These are phyloP conservation scores for Camponotus pennsylvanicus DNA, from an alignment of 1,140 invertebrate genomes.

Conservation along the genomic window DNA sequence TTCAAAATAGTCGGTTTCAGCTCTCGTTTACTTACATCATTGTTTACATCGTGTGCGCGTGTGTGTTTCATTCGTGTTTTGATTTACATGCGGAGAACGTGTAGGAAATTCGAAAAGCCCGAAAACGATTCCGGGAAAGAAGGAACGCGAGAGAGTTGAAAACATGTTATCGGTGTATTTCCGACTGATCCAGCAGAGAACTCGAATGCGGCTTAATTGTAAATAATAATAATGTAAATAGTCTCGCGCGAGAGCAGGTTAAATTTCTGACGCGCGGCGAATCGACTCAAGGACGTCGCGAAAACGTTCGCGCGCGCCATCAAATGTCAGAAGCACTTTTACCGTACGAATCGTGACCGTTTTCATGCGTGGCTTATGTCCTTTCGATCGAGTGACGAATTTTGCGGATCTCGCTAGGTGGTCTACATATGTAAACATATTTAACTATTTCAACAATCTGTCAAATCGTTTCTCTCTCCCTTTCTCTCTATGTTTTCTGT, in stretches of 20 bases:
- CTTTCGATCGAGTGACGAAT: neutral
- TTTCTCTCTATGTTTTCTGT: neutral
- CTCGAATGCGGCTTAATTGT: slow-evolving; percentile 2
- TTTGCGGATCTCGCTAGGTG: neutral
- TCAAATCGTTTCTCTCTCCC: no score
- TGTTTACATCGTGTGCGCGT: neutral
- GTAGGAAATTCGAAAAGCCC: neutral
- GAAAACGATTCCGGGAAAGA: neutral
- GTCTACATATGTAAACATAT: neutral
- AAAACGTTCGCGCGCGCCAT: slow-evolving; percentile 45
- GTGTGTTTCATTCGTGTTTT: slow-evolving; percentile 8
- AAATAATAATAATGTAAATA: slow-evolving; percentile 58
- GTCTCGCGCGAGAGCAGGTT: slow-evolving; percentile 40
- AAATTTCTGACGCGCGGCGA: slow-evolving; percentile 44
- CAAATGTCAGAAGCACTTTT: slow-evolving; percentile 59
- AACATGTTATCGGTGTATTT: neutral
- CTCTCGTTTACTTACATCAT: neutral
- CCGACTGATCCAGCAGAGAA: no score
- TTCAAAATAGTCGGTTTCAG: neutral
- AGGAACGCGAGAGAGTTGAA: neutral
- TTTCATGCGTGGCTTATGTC: neutral
- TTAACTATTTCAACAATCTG: neutral
- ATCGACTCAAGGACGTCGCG: slow-evolving; percentile 63
- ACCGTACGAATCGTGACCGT: neutral
- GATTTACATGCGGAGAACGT: neutral